Conservation (phyloP, 2,113 vertebrate species). For the Osmerus eperlanus region DNA sequence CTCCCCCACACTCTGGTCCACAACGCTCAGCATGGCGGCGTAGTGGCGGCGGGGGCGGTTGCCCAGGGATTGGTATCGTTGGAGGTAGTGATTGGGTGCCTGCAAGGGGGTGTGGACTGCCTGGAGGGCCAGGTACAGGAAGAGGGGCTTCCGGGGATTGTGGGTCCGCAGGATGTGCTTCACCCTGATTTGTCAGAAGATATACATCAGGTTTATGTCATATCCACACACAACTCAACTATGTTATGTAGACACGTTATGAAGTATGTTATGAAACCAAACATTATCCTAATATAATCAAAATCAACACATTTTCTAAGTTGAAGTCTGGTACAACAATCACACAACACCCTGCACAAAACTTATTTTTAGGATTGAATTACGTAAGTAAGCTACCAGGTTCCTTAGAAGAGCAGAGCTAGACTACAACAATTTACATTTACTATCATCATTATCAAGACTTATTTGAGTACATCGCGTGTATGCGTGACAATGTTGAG, state of each 20-base stretch:
- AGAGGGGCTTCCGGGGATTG: conserved; percentile 77
- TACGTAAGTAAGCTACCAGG: too few relatives aligned
- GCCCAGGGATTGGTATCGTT: conserved; percentile 77
- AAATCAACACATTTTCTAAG: too few relatives aligned
- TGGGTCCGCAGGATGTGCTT: conserved; percentile 83
- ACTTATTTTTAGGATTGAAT: too few relatives aligned
- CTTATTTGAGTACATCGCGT: too few relatives aligned
- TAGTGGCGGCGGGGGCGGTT: conserved; percentile 82
- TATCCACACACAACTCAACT: neutral
- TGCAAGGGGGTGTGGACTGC: conserved; percentile 86
- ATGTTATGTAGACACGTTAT: neutral
- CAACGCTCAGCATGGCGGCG: conserved; percentile 88
- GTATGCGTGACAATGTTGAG: too few relatives aligned
- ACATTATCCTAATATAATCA: too few relatives aligned
- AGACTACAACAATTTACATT: too few relatives aligned
- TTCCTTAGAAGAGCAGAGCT: too few relatives aligned
- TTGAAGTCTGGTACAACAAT: too few relatives aligned
- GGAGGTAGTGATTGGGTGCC: conserved; percentile 82
- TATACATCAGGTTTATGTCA: neutral
- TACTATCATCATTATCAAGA: too few relatives aligned
- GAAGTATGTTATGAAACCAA: neutral
- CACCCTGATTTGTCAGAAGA: conserved; percentile 61
- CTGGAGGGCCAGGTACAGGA: conserved; percentile 89
- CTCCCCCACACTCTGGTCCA: conserved; percentile 83
- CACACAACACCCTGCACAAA: too few relatives aligned